Evolutionary conservation across 2,888 invertebrate species (phyloP), one percentile per base, ranked within the genome.

Genomic region (Melikaiella ostensackeni): DNA sequence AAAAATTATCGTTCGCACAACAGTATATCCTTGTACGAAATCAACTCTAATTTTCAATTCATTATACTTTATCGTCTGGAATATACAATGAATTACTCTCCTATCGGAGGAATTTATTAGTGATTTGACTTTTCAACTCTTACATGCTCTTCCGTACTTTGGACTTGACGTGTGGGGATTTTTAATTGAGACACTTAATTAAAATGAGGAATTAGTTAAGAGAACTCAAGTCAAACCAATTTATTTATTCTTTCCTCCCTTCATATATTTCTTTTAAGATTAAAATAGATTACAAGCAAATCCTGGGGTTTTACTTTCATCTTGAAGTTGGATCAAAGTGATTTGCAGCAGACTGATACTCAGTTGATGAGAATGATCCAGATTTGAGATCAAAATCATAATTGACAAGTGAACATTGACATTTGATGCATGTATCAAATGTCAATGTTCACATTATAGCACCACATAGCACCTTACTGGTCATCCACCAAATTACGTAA

Each of bases 11-110:
- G 55, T 9, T 21, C 9, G 21, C 21, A 21, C 3, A 55, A 55
- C 55, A 46, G 42, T 46, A 55, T 55, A 55, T 55, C 59, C 24
- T 24, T 59, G 59, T 16, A 13, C 27, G 59, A 27, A 27, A 27
- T 59, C 59, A 16, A 59, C 59, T 59, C 27, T 59, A 59, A 59
- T 59, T 59, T 59, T 59, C 59, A 59, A 59, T 59, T 59, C 13
- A 59, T 59, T 59, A 59, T 59, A 59, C 27, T 24, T 27, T 59
- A 59, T 59, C 59, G 59, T 27, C 27, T 59, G 21, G 6, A 59
- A 27, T 13, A 27, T 27, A 59, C 21, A 27, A 57, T 59, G 59
- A 59, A 27, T 59, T 59, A 27, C 59, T 59, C 59, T 27, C 59
- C 24, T 59, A 27, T 59, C 21, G 9, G 16, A 59, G 27, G 13